Evolutionary conservation across 2,797 vertebrate species (phyloP).

Genomic region (Hybognathus amarus): DNA sequence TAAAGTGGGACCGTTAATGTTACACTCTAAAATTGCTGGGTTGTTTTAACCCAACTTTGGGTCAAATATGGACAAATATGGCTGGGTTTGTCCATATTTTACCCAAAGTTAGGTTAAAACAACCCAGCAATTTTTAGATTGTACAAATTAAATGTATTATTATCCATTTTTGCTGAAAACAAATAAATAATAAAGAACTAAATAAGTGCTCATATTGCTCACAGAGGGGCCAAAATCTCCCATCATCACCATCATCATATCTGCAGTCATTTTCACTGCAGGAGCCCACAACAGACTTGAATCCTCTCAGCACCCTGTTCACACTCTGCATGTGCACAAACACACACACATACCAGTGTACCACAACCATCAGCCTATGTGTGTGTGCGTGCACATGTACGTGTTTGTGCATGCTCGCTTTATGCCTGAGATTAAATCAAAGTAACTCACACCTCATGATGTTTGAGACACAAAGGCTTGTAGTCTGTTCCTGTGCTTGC

Average conservation of each 20-base stretch:
- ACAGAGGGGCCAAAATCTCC: constrained; percentile 30
- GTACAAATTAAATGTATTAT: neutral
- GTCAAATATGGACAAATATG: too few relatives aligned
- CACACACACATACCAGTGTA: constrained; percentile 25
- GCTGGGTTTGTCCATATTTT: too few relatives aligned
- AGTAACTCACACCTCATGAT: constrained; percentile 48
- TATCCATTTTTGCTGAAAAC: neutral
- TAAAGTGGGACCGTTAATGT: too few relatives aligned
- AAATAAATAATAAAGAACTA: neutral
- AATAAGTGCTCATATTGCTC: constrained; percentile 14
- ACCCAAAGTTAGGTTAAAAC: too few relatives aligned
- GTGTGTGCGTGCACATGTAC: neutral
- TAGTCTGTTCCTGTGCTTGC: constrained; percentile 17
- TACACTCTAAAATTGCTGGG: too few relatives aligned
- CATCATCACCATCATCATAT: constrained; percentile 52
- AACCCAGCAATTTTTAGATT: too few relatives aligned
- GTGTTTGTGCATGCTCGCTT: neutral
- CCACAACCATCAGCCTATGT: constrained; percentile 9
- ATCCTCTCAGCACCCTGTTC: constrained; percentile 50
- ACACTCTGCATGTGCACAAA: constrained; percentile 40
- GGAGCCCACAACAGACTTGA: constrained; percentile 31
- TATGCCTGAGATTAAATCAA: constrained; percentile 36
- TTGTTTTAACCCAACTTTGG: too few relatives aligned
- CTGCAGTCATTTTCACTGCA: constrained; percentile 17
- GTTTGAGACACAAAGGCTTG: constrained; percentile 35